Conservation (phyloP, 2,888 invertebrate genomes). For the Vanessa cardui region DNA sequence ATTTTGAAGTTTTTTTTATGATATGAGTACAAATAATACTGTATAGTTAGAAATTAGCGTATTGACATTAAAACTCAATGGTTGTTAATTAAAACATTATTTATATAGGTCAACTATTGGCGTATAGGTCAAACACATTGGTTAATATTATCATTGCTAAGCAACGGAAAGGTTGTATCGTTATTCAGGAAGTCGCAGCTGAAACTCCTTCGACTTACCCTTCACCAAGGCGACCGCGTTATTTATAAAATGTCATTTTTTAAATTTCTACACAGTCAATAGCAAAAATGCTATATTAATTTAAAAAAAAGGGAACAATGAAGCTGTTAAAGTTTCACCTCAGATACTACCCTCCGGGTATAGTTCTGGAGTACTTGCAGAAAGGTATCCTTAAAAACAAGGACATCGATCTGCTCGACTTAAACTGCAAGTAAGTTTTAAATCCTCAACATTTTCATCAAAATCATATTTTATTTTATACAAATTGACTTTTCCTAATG, state of each 20-base stretch:
- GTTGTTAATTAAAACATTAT: too few species aligned
- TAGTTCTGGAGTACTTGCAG: conserved; percentile 85
- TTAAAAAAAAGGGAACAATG: conserved; percentile 69
- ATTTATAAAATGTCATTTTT: conserved; percentile 63
- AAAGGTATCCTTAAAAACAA: conserved; percentile 82
- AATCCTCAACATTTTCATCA: neutral
- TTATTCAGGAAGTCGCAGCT: neutral
- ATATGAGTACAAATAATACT: too few species aligned
- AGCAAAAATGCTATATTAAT: conserved; percentile 29
- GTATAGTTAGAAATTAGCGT: too few species aligned
- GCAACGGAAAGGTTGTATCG: neutral
- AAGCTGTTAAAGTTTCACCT: conserved; percentile 86
- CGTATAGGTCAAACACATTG: too few species aligned
- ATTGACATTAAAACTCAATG: too few species aligned
- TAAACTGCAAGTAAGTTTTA: conserved; percentile 81
- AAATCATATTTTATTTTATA: too few species aligned
- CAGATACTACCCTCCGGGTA: conserved; percentile 88
- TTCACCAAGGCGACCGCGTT: conserved; percentile 59
- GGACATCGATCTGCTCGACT: conserved; percentile 85
- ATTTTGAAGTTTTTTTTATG: too few species aligned
- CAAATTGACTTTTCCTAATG: too few species aligned
- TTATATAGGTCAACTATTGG: too few species aligned
- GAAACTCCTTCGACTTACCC: conserved; percentile 25
- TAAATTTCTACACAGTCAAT: conserved; percentile 45
- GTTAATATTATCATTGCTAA: neutral